A percentile compares a stretch with the other conserved stretches of the same genome.
phyloP scores from a whole-genome alignment of 2,888 invertebrate genomes.

The Rhabditoides inermis region DNA sequence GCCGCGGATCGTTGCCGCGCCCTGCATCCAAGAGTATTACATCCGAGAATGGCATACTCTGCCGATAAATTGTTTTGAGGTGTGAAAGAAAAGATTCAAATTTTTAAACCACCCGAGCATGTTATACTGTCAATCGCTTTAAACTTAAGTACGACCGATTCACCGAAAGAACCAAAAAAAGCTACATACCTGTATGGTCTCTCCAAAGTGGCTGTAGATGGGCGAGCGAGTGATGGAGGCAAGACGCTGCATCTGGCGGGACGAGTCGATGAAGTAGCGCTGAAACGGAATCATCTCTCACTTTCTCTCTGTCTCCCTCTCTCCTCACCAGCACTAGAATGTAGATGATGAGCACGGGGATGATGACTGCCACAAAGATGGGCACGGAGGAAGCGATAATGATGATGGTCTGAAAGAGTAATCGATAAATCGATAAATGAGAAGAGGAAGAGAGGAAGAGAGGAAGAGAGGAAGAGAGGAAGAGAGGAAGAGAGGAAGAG shows the following conservation, averaged over 20 bases:
- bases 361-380: conserved; percentile 40
- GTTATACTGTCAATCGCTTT: not conserved
- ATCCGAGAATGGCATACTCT: not conserved
- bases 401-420: conserved; percentile 20
- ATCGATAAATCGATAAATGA: not conserved
- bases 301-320: not conserved
- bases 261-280: conserved; percentile 86
- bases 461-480: not conserved
- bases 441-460: not conserved
- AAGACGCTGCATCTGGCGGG: conserved; percentile 65
- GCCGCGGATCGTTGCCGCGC: conserved; percentile 46
- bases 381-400: conserved; percentile 48
- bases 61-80: not conserved
- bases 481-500: not conserved
- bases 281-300: conserved; percentile 53
- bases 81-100: not conserved
- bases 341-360: conserved; percentile 47
- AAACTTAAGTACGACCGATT: not conserved
- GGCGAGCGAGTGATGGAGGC: conserved; percentile 50
- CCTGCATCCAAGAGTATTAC: conserved; percentile 16
- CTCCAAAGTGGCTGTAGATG: conserved; percentile 51
- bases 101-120: too few species aligned
- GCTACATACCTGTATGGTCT: conserved; percentile 35
- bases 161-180: not conserved
- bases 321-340: conserved; percentile 31